Evolutionary conservation across 2,888 invertebrate genomes (phyloP).

Genomic region (Macaria liturata): DNA sequence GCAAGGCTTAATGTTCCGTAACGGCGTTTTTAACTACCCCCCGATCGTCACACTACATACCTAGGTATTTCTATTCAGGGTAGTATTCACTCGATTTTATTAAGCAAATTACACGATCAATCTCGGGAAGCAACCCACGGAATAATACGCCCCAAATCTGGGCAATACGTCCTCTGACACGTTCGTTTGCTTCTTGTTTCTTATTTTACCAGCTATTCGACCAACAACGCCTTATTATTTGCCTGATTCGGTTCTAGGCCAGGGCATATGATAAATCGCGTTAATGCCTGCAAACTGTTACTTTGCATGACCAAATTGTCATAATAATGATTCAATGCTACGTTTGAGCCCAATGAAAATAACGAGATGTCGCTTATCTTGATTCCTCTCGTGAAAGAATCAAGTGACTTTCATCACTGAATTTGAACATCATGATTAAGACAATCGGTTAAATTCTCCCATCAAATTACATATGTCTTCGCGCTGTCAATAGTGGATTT

Average conservation of each 20-base stretch:
- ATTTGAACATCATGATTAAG: too few species aligned
- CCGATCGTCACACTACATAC: slow-evolving; percentile 3
- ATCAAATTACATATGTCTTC: too few species aligned
- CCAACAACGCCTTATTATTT: slow-evolving; percentile 2
- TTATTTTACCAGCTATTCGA: slow-evolving; percentile 6
- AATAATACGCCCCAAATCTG: slow-evolving; percentile 16
- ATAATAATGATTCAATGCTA: not conserved
- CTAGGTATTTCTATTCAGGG: slow-evolving; percentile 10
- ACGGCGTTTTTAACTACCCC: slow-evolving; percentile 1
- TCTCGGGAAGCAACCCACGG: slow-evolving; percentile 10
- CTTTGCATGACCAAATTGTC: not conserved
- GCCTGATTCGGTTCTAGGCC: slow-evolving; percentile 2
- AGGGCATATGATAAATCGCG: not conserved
- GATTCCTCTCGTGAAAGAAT: too few species aligned
- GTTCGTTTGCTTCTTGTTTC: slow-evolving; percentile 6
- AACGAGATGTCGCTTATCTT: too few species aligned
- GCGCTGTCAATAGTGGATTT: too few species aligned
- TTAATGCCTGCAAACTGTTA: not conserved
- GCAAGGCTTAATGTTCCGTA: not conserved
- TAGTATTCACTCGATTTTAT: slow-evolving; percentile 13
- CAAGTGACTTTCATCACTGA: not conserved
- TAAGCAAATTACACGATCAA: slow-evolving; percentile 23
- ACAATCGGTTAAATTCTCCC: too few species aligned
- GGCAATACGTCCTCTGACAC: slow-evolving; percentile 14
- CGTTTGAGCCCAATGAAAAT: not conserved